Evolutionary conservation across 2,113 vertebrate species (phyloP).

Genomic region (Dolichallabes microphthalmus): DNA sequence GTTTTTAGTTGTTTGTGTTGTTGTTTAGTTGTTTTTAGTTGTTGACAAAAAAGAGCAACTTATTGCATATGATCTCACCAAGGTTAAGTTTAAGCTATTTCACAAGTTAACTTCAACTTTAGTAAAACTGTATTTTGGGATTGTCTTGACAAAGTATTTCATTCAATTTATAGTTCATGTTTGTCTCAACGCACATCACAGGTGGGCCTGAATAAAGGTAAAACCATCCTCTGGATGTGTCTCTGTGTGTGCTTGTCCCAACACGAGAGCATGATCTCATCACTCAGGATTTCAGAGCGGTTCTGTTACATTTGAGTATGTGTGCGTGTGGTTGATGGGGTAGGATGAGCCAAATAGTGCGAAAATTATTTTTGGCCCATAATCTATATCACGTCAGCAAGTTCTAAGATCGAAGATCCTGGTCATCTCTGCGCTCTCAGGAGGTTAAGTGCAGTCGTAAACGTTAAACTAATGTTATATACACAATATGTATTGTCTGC

Average conservation of each 20-base stretch:
- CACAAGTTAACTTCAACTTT: not conserved
- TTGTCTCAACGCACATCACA: not conserved
- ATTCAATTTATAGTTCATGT: not conserved
- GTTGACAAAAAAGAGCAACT: not conserved
- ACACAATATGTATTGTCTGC: too few species aligned
- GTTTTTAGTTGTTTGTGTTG: too few species aligned
- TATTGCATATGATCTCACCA: not conserved
- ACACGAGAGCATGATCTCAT: slow-evolving; percentile 51
- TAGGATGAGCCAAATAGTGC: not conserved
- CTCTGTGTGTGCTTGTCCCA: slow-evolving; percentile 37
- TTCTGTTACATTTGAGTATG: not conserved
- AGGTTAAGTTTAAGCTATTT: not conserved
- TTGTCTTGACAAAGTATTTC: not conserved
- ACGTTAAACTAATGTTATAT: not conserved
- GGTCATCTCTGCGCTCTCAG: not conserved
- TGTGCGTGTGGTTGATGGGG: not conserved
- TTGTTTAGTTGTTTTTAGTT: too few species aligned
- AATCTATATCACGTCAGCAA: not conserved
- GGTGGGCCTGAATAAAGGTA: not conserved
- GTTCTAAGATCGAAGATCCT: not conserved
- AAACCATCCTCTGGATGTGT: not conserved
- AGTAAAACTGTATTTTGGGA: not conserved
- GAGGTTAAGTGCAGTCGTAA: not conserved
- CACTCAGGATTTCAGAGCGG: slow-evolving; percentile 18
- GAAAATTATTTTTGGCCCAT: not conserved